Evolutionary conservation across 2,888 invertebrate species (phyloP).

Genomic region (Ormyrus pomaceus): DNA sequence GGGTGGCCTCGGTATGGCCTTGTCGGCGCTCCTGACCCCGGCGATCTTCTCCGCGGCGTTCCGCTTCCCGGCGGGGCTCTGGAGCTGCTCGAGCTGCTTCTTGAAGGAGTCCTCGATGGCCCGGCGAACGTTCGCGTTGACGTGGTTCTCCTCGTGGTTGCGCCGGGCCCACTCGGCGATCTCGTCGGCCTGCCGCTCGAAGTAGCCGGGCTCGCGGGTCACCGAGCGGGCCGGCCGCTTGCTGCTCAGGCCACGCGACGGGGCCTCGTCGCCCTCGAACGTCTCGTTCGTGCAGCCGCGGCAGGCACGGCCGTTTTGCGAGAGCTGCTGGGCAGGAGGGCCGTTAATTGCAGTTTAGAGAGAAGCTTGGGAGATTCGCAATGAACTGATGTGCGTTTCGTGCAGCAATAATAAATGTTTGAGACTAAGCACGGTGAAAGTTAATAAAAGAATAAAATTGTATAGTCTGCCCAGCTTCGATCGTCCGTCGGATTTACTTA

Average conservation of each 20-base stretch:
- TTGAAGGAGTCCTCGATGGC: constrained; percentile 73
- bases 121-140: constrained; percentile 69
- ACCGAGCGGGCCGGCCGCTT: constrained; percentile 15
- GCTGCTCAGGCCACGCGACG: no score
- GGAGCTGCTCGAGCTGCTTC: constrained; percentile 67
- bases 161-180: constrained; percentile 24
- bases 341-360: no score
- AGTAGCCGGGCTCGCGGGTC: constrained; percentile 28
- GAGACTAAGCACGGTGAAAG: no score
- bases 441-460: no score
- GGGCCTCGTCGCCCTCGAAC: constrained; percentile 17
- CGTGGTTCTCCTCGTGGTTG: constrained; percentile 42
- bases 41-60: no score
- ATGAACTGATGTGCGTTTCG: no score
- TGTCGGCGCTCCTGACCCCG: no score
- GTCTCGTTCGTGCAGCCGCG: constrained; percentile 28
- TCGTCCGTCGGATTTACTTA: no score
- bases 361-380: no score
- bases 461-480: no score
- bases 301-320: not conserved
- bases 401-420: no score
- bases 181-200: constrained; percentile 24
- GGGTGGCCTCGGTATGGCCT: no score
- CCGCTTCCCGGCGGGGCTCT: constrained; percentile 50
- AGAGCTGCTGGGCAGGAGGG: not conserved